Evolutionary conservation across 2,113 vertebrate species (phyloP), one percentile per base, ranked within the genome.

Genomic region (Manacus vitellinus): DNA sequence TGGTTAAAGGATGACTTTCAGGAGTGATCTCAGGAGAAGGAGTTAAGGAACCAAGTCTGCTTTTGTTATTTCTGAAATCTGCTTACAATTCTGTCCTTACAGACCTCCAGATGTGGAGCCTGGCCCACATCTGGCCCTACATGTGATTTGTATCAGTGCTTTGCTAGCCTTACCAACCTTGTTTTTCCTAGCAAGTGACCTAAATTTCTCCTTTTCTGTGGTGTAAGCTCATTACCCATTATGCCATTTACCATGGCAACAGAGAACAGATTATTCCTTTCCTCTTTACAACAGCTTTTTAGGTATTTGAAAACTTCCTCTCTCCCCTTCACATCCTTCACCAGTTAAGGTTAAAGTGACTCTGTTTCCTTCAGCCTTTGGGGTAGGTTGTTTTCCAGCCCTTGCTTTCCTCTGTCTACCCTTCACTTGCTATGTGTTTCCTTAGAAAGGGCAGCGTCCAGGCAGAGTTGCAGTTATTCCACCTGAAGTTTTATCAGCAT

Each of bases 161-260:
- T 73, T 76, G 41, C 55, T 80, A 74, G 63, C 52, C 68, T 89
- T 71, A 70, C 52, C 23, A 12, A 56, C 23, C 80, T 91, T 92
- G 65, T 63, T 94, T 94, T 95, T 87, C 68, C 56, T 89, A 74
- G 67, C 9, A 28, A 75, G 80, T 87, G 95, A 95, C 95, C 96
- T 95, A 91, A 87, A 94, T 97, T 94, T 95, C 47, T 94, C 47
- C 65, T n/a, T 74, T 92, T 84, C 76, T 89, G 47, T 30, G 8
- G 68, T 87, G 56, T 94, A 95, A 95, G 91, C 94, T 95, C 73
- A 91, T 96, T 96, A 88, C 30, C 82, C 78, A 67, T 91, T 91
- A 95, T 95, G 76, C 79, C 47, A 65, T 74, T 95, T 91, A 68
- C 96, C 94, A 95, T 95, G 86, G 94, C 83, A 97, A 96, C 94